Evolutionary conservation across 1,140 invertebrate species (phyloP).

Genomic region (Ephestia elutella): DNA sequence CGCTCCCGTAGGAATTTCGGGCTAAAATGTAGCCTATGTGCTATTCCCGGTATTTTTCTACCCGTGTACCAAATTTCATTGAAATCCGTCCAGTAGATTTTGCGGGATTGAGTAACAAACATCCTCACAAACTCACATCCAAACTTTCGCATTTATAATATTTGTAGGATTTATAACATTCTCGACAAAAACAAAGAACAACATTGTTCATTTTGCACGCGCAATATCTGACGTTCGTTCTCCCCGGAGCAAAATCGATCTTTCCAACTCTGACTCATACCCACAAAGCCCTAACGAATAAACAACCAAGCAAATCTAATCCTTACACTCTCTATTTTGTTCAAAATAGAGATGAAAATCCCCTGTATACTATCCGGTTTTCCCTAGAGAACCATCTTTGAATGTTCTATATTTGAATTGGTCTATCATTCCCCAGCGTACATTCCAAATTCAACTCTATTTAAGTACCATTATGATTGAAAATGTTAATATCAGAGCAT

Average conservation of each 20-base stretch:
- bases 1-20: too few relatives aligned
- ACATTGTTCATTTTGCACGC: slow-evolving; percentile 24
- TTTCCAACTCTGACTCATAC: slow-evolving; percentile 21
- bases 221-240: slow-evolving; percentile 40
- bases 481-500: slow-evolving; percentile 17
- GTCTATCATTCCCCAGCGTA: slow-evolving; percentile 41
- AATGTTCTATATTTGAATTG: slow-evolving; percentile 65
- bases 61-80: too few relatives aligned
- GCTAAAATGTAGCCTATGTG: too few relatives aligned
- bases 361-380: slow-evolving; percentile 40
- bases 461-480: neutral
- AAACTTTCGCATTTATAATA: too few relatives aligned
- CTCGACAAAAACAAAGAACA: neutral
- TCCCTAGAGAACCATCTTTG: slow-evolving; percentile 71
- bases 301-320: slow-evolving; percentile 23
- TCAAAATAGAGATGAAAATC: slow-evolving; percentile 25
- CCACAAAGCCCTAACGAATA: slow-evolving; percentile 33
- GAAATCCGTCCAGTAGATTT: too few relatives aligned
- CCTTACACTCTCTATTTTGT: slow-evolving; percentile 13
- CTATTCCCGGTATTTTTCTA: too few relatives aligned
- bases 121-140: too few relatives aligned
- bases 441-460: slow-evolving; percentile 26
- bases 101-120: too few relatives aligned
- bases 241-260: slow-evolving; percentile 68
- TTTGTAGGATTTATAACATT: too few relatives aligned